Conservation (phyloP, 2,113 vertebrate genomes). For the Psilopsiagon aurifrons region DNA sequence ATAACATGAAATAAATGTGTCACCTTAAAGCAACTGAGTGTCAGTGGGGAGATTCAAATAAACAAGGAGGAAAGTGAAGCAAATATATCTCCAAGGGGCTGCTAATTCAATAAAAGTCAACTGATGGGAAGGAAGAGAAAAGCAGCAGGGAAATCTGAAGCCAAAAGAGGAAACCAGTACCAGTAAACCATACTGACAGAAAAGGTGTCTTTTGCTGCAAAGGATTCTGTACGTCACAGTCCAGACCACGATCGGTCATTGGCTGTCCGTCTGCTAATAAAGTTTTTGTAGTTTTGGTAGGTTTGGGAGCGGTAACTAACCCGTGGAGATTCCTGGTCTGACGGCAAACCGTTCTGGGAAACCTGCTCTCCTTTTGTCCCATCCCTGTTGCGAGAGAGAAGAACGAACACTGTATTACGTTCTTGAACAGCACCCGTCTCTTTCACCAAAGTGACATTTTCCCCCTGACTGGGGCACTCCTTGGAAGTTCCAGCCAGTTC, state of each 20-base stretch:
- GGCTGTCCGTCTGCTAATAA: constrained; percentile 89
- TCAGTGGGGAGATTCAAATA: constrained; percentile 71
- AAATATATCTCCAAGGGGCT: constrained; percentile 65
- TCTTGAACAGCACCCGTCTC: background rate
- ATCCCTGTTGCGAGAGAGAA: constrained; percentile 71
- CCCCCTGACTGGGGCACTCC: background rate
- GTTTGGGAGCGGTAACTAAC: constrained; percentile 97
- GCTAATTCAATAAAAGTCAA: constrained; percentile 74
- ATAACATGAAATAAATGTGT: constrained; percentile 74
- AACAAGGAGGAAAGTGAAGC: constrained; percentile 72
- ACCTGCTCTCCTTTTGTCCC: constrained; percentile 85
- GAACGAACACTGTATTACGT: background rate
- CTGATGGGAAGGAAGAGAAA: constrained; percentile 67
- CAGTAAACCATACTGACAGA: constrained; percentile 64
- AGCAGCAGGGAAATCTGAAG: constrained; percentile 64
- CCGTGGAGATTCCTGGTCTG: constrained; percentile 92
- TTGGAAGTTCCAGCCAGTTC: background rate
- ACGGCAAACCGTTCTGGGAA: constrained; percentile 88
- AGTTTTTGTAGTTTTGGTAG: constrained; percentile 96
- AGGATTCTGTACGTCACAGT: constrained; percentile 74
- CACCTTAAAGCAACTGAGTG: constrained; percentile 69
- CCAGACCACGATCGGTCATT: constrained; percentile 80
- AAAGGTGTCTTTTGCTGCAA: constrained; percentile 67
- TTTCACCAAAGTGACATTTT: background rate
- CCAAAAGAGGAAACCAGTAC: constrained; percentile 65